Conservation (phyloP, 2,888 invertebrate genomes). For the Seladonia tumulorum region DNA sequence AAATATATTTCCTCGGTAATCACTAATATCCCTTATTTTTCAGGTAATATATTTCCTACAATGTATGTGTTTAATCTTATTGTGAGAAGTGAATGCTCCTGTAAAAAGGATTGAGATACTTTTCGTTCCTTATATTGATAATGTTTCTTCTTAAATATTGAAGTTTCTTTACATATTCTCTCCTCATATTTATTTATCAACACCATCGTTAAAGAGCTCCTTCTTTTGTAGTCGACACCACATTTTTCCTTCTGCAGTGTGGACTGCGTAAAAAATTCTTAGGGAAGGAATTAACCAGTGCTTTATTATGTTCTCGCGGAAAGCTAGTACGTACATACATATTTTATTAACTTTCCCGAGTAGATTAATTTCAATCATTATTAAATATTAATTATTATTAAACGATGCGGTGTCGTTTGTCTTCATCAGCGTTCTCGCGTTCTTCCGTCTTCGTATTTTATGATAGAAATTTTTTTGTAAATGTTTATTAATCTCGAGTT, state of each 20-base stretch:
- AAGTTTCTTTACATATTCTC: not conserved
- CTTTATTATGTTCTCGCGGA: not conserved
- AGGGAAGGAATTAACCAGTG: not conserved
- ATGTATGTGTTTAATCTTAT: not conserved
- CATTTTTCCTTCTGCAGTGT: not conserved
- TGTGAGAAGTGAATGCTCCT: not conserved
- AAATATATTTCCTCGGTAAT: no score
- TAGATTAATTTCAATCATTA: constrained; percentile 23
- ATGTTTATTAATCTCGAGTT: not conserved
- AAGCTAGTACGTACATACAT: not conserved
- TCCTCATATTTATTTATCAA: not conserved
- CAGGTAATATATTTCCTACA: not conserved
- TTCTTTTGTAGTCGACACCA: not conserved
- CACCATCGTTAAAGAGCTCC: not conserved
- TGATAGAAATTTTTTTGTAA: not conserved
- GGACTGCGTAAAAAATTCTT: not conserved
- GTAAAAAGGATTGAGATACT: not conserved
- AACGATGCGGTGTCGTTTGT: constrained; percentile 8
- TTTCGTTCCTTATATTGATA: not conserved
- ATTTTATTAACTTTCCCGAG: constrained; percentile 7
- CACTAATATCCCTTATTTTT: not conserved
- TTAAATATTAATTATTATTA: not conserved
- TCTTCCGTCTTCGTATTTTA: not conserved
- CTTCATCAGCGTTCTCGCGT: constrained; percentile 14
- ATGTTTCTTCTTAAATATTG: not conserved